phyloP scores from a whole-genome alignment of 2,113 vertebrate genomes.

The Epinephelus cyanopodus region DNA sequence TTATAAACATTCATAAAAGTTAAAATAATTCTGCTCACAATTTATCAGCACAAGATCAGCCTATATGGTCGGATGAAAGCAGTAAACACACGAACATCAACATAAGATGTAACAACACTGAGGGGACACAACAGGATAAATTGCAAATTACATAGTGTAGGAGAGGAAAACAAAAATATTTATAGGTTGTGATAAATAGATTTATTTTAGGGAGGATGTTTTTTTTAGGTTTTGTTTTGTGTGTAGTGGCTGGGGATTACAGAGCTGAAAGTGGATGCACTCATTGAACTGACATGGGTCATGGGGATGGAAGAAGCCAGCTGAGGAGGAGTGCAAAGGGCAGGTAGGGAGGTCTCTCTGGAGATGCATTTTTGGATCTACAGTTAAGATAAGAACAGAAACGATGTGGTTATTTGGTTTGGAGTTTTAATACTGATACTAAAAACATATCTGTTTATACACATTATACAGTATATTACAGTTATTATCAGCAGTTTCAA shows the following conservation, averaged over 20 bases:
- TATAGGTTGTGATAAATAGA: neutral
- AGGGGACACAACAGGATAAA: neutral
- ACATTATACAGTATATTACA: neutral
- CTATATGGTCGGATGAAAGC: neutral
- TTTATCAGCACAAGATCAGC: neutral
- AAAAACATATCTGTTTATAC: neutral
- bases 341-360: neutral
- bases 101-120: neutral
- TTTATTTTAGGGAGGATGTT: neutral
- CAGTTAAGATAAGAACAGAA: neutral
- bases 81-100: neutral
- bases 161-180: neutral
- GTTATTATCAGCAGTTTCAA: neutral
- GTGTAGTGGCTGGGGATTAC: neutral
- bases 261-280: neutral
- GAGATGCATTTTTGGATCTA: neutral
- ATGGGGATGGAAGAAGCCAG: neutral
- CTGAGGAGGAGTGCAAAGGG: conserved; percentile 30
- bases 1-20: neutral
- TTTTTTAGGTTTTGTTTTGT: neutral
- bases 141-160: neutral
- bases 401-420: neutral
- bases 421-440: neutral
- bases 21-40: neutral
- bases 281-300: conserved; percentile 11